Percentiles rank a stretch among this genome's conserved stretches.
Evolutionary conservation across 2,797 vertebrate genomes (phyloP).

Genomic region (Anguilla obscura): DNA sequence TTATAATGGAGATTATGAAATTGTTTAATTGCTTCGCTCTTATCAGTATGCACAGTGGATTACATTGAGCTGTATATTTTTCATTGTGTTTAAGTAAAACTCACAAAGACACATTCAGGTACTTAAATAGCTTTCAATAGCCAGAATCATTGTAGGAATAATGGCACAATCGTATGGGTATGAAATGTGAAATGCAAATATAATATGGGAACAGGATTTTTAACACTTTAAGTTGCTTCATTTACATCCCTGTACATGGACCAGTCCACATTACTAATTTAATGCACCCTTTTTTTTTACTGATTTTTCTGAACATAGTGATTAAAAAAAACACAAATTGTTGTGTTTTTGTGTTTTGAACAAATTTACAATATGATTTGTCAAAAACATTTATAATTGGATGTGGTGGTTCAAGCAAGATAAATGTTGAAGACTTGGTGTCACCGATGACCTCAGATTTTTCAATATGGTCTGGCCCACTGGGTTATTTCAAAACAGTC

Average conservation of each 20-base stretch:
- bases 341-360: no score
- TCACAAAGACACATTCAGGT: slow-evolving; percentile 8
- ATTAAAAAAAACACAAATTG: no score
- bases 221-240: background rate
- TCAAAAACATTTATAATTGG: no score
- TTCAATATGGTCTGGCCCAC: no score
- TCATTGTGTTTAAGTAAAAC: background rate
- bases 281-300: no score
- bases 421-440: no score
- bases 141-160: slow-evolving; percentile 4
- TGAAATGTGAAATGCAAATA: background rate
- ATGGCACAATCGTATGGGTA: background rate
- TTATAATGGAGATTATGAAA: background rate
- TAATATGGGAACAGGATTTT: background rate
- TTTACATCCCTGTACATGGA: background rate
- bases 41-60: slow-evolving; percentile 27
- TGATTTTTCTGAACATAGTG: no score
- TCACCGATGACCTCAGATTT: no score
- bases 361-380: no score
- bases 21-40: slow-evolving; percentile 34
- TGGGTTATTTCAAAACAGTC: no score
- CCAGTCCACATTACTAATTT: no score
- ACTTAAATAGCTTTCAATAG: background rate
- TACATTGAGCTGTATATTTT: background rate
- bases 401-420: no score